Percentiles rank a stretch among this genome's conserved stretches.
Conservation (phyloP, 1,140 invertebrate genomes). For the Drosophila serrata region DNA sequence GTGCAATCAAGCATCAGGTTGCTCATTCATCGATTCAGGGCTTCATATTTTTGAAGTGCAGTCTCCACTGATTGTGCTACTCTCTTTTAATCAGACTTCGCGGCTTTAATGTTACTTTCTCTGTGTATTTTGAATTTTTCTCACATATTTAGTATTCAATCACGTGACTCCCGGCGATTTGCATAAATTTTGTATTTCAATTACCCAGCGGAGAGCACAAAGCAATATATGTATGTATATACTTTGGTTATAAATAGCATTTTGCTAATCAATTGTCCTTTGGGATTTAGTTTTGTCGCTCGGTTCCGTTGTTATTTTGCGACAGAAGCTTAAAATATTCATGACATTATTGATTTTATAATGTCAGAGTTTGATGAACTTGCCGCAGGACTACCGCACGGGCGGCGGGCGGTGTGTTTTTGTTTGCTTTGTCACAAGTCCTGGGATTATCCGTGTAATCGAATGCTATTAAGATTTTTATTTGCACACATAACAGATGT, state of each 20-base stretch:
- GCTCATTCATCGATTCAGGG: conserved; percentile 60
- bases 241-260: conserved; percentile 16
- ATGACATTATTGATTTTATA: conserved; percentile 79
- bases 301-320: conserved; percentile 29
- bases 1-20: conserved; percentile 76
- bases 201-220: conserved; percentile 48
- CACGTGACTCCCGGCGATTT: conserved; percentile 57
- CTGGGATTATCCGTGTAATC: conserved; percentile 57
- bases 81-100: conserved; percentile 8
- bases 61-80: not conserved
- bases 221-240: conserved; percentile 18
- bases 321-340: conserved; percentile 67
- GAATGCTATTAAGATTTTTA: conserved; percentile 48
- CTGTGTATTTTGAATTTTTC: conserved; percentile 5
- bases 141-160: conserved; percentile 44
- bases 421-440: conserved; percentile 39
- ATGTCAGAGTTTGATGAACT: conserved; percentile 69
- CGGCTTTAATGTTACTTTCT: conserved; percentile 14
- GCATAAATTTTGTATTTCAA: conserved; percentile 73
- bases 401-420: conserved; percentile 8
- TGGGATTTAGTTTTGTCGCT: conserved; percentile 55
- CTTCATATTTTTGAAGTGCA: conserved; percentile 41
- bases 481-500: conserved; percentile 33
- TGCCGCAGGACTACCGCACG: conserved; percentile 20
- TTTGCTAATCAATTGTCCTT: conserved; percentile 74